Evolutionary conservation across 2,797 vertebrate species (phyloP).

Genomic region (Coluber constrictor): DNA sequence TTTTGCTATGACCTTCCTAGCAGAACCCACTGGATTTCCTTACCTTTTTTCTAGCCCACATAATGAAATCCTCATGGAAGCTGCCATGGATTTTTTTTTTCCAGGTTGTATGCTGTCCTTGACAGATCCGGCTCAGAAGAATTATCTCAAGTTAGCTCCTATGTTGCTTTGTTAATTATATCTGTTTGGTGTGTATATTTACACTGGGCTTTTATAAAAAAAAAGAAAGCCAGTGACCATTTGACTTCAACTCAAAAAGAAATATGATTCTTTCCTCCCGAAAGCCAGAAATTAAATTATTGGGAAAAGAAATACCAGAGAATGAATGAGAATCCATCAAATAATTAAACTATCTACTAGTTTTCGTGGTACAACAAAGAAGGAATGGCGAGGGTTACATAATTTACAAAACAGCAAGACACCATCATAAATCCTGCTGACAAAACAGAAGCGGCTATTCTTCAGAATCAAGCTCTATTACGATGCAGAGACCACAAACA

Average conservation of each 20-base stretch:
- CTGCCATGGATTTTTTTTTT: too few species aligned
- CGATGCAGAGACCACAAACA: constrained; percentile 54
- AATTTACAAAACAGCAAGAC: constrained; percentile 70
- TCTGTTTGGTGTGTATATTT: not conserved
- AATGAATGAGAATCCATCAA: constrained; percentile 51
- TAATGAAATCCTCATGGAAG: not conserved
- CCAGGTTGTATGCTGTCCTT: not conserved
- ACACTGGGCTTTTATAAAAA: not conserved
- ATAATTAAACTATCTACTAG: constrained; percentile 70
- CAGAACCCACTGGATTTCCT: not conserved
- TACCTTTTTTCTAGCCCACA: not conserved
- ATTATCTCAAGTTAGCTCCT: not conserved
- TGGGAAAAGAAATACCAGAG: constrained; percentile 58
- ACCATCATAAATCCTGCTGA: constrained; percentile 65
- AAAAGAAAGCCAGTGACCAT: not conserved
- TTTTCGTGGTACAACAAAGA: constrained; percentile 66
- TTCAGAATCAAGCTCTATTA: constrained; percentile 55
- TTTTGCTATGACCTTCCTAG: not conserved
- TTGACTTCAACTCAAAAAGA: not conserved
- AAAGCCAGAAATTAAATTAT: constrained; percentile 57
- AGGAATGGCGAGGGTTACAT: constrained; percentile 63
- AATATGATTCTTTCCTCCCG: constrained; percentile 31
- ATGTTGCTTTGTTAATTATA: not conserved
- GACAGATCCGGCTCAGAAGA: not conserved
- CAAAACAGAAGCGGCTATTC: constrained; percentile 61